Conservation (phyloP, 2,113 vertebrate genomes). For the Heterochromis multidens region DNA sequence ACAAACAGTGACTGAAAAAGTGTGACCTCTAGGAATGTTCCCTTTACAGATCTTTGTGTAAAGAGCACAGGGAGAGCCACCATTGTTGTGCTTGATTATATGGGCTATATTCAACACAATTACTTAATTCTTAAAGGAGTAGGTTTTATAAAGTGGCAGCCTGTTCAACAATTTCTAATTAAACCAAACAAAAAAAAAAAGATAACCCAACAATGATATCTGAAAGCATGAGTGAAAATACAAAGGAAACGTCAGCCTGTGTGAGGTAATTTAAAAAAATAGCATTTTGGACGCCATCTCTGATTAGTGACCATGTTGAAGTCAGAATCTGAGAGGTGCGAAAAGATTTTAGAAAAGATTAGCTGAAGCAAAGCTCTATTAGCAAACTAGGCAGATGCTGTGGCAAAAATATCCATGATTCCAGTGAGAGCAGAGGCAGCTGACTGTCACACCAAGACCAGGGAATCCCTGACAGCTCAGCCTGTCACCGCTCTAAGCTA, state of each 20-base stretch:
- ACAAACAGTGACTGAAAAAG: background rate
- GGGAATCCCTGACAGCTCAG: conserved; percentile 27
- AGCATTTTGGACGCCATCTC: background rate
- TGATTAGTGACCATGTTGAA: background rate
- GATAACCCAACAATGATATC: background rate
- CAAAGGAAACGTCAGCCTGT: background rate
- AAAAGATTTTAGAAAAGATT: background rate
- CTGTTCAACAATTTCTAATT: background rate
- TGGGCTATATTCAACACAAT: background rate
- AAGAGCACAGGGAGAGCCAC: background rate
- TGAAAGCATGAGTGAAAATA: background rate
- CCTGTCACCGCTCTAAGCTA: conserved; percentile 14
- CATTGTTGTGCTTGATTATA: background rate
- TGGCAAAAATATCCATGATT: conserved; percentile 9
- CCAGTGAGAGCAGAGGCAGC: background rate
- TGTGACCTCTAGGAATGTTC: background rate
- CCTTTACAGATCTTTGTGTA: background rate
- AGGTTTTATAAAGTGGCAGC: background rate
- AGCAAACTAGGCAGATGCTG: conserved; percentile 1
- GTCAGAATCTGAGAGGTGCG: background rate
- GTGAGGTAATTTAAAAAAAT: background rate
- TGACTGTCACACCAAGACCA: conserved; percentile 13
- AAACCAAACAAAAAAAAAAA: conserved; percentile 6
- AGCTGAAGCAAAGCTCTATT: background rate
- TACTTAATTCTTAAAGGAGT: background rate